Percentiles rank a stretch among this genome's conserved stretches.
phyloP scores from a whole-genome alignment of 1,140 invertebrate genomes.

The Cherax destructor region DNA sequence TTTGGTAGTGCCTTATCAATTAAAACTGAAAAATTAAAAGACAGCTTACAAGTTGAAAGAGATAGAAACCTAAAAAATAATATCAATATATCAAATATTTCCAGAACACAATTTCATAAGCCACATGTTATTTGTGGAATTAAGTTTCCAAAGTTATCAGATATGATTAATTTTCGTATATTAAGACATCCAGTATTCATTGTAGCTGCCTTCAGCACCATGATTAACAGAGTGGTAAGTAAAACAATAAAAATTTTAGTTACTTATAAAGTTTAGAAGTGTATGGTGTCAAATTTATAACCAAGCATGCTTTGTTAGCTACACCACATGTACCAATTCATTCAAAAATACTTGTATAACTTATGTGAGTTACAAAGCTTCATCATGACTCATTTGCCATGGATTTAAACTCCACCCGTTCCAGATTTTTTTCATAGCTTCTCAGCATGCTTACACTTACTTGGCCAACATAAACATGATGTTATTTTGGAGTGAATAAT shows the following conservation, averaged over 20 bases:
- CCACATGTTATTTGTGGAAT: slow-evolving; percentile 31
- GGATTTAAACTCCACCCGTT: no score
- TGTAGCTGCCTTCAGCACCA: slow-evolving; percentile 1
- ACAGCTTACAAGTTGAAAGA: slow-evolving; percentile 10
- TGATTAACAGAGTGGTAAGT: slow-evolving; percentile 50
- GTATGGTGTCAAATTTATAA: no score
- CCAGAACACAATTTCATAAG: not conserved
- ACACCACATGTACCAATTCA: no score
- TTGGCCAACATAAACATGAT: no score
- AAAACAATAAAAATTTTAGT: not conserved
- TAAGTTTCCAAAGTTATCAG: slow-evolving; percentile 26
- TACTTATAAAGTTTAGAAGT: no score
- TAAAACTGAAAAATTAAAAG: slow-evolving; percentile 37
- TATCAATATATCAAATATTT: not conserved
- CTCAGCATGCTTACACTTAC: no score
- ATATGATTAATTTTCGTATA: slow-evolving; percentile 37
- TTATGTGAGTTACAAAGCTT: no score
- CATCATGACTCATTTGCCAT: no score
- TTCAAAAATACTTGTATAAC: no score
- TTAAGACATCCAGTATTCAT: slow-evolving; percentile 46
- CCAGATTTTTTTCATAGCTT: no score
- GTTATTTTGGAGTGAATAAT: no score
- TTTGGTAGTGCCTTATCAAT: slow-evolving; percentile 49
- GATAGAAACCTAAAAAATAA: not conserved
- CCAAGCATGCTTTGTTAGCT: no score